Evolutionary conservation across 2,797 vertebrate genomes (phyloP).

Genomic region (Leptodactylus fallax): DNA sequence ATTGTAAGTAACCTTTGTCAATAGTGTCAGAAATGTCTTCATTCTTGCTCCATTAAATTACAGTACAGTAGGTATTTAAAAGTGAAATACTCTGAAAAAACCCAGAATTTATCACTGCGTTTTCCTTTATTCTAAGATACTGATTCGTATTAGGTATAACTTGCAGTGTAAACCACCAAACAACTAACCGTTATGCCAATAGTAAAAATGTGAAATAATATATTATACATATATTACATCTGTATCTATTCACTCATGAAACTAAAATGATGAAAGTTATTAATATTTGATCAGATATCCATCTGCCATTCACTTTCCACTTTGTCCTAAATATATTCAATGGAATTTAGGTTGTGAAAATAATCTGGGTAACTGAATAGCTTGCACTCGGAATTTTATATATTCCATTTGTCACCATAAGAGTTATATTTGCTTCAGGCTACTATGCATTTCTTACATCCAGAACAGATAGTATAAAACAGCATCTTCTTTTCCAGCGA

Average conservation of each 20-base stretch:
- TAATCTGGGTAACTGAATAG: neutral
- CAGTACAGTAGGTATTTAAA: too few species aligned
- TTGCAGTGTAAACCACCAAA: neutral
- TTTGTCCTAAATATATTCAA: neutral
- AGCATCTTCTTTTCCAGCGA: neutral
- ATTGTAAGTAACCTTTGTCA: too few species aligned
- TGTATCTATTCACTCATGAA: neutral
- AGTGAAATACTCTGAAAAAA: too few species aligned
- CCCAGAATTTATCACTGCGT: too few species aligned
- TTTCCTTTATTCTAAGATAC: too few species aligned
- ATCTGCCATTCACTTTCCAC: neutral
- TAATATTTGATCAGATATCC: neutral
- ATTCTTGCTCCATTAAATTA: too few species aligned
- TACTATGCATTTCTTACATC: neutral
- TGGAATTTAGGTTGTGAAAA: neutral
- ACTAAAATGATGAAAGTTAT: neutral
- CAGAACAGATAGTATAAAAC: neutral
- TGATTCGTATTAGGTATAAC: neutral
- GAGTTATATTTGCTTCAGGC: neutral
- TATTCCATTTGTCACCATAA: neutral
- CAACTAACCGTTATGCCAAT: neutral
- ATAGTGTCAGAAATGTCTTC: too few species aligned
- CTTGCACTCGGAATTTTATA: neutral
- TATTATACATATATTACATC: neutral
- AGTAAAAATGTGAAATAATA: neutral